phyloP scores from a whole-genome alignment of 2,797 vertebrate species.

The Ctenochaetus hawaiiensis region DNA sequence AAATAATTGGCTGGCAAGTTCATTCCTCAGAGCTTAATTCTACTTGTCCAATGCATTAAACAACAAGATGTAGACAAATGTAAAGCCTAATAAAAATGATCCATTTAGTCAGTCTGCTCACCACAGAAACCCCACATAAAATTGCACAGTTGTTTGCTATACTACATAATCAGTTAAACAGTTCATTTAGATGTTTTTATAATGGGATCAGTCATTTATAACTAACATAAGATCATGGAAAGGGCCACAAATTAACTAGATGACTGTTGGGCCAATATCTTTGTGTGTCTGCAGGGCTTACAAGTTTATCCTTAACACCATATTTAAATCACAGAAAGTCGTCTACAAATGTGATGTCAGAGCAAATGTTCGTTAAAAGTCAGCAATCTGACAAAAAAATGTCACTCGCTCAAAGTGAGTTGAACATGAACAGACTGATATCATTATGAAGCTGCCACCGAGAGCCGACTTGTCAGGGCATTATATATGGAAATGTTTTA shows the following conservation, averaged over 20 bases:
- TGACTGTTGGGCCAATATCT: not conserved
- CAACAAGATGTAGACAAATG: slow-evolving; percentile 10
- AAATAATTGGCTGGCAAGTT: slow-evolving; percentile 2
- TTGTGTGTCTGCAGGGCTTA: not conserved
- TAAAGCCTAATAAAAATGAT: slow-evolving; percentile 10
- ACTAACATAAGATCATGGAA: not conserved
- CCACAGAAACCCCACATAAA: not conserved
- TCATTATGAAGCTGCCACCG: not conserved
- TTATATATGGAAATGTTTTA: no score
- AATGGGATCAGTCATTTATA: not conserved
- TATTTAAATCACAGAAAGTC: not conserved
- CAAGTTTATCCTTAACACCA: not conserved
- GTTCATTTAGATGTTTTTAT: not conserved
- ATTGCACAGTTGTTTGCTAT: not conserved
- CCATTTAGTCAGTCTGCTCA: slow-evolving; percentile 1
- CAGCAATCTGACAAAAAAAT: not conserved
- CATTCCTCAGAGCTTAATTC: slow-evolving; percentile 5
- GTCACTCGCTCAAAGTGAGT: not conserved
- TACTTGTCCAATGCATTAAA: slow-evolving; percentile 10
- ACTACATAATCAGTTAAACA: not conserved
- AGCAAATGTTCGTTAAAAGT: not conserved
- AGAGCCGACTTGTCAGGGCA: not conserved
- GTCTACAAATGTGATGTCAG: not conserved
- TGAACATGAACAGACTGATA: not conserved
- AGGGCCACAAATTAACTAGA: not conserved